These are phyloP conservation scores for Neosilurus hyrtlii DNA, from an alignment of 2,797 vertebrate species.

Conservation along the genomic window DNA sequence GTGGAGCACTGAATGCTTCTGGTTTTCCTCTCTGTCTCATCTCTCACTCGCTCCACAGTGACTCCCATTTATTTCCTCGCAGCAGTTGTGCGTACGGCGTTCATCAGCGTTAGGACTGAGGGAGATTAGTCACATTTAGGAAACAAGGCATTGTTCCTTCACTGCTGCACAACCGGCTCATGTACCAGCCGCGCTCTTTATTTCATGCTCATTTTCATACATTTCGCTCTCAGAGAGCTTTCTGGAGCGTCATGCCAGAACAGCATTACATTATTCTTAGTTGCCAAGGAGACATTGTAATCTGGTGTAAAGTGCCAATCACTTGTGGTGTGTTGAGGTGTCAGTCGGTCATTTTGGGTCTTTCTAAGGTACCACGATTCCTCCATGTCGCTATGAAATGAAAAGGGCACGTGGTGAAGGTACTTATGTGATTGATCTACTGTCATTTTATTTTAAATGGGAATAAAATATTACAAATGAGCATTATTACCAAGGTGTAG, in stretches of 20 bases:
- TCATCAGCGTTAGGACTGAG: slow-evolving; percentile 11
- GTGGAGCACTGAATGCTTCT: neutral
- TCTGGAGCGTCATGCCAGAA: slow-evolving; percentile 20
- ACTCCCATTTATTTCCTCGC: slow-evolving; percentile 7
- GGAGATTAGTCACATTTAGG: neutral
- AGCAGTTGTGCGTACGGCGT: slow-evolving; percentile 13
- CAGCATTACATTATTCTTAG: neutral
- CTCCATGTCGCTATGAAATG: neutral
- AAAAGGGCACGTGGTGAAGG: neutral
- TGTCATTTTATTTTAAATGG: neutral
- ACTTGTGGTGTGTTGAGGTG: slow-evolving; percentile 9
- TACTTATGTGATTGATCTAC: neutral
- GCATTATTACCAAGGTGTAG: slow-evolving; percentile 11
- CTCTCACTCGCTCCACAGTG: neutral
- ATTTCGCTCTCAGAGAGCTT: slow-evolving; percentile 6
- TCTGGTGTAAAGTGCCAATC: slow-evolving; percentile 32
- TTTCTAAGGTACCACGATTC: slow-evolving; percentile 25
- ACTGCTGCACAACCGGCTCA: neutral
- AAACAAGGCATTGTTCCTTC: neutral
- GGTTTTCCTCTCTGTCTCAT: slow-evolving; percentile 12
- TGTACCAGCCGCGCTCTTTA: slow-evolving; percentile 4
- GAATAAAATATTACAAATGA: neutral
- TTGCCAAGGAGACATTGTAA: slow-evolving; percentile 46
- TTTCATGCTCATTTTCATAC: slow-evolving; percentile 33
- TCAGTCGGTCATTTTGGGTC: slow-evolving; percentile 16